Evolutionary conservation across 1,140 invertebrate species (phyloP).

Genomic region (Tetranychus cinnabarinus): DNA sequence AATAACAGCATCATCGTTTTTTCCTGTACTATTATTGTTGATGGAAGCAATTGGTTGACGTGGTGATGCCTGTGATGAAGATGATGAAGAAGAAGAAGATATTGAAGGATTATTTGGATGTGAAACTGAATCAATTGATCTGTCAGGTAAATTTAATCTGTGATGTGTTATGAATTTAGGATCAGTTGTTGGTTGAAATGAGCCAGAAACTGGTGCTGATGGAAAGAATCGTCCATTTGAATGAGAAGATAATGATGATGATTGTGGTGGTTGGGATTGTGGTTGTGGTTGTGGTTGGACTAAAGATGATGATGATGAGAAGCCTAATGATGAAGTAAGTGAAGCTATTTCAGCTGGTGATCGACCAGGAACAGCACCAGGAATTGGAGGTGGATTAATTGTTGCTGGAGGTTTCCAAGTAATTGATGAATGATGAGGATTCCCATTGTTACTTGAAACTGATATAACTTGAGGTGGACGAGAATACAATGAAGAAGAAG

Average conservation of each 20-base stretch:
- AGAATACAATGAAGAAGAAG: not conserved
- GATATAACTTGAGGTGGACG: constrained; percentile 7
- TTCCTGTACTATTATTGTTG: not conserved
- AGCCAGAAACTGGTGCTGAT: not conserved
- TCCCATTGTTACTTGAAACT: not conserved
- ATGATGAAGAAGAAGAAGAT: not conserved
- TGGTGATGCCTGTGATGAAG: not conserved
- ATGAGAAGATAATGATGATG: not conserved
- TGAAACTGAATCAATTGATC: not conserved
- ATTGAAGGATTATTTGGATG: not conserved
- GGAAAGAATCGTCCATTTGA: not conserved
- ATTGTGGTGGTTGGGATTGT: not conserved
- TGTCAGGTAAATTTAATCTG: not conserved
- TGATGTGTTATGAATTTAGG: not conserved
- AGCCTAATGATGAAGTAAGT: not conserved
- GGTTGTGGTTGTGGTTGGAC: not conserved
- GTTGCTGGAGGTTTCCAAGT: constrained; percentile 10
- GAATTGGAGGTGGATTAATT: not conserved
- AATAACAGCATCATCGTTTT: constrained; percentile 11
- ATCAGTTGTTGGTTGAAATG: not conserved
- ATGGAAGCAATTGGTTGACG: no score
- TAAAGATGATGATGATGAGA: not conserved
- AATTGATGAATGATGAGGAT: not conserved
- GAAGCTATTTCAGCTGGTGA: not conserved
- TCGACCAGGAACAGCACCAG: not conserved